These are phyloP conservation scores for Helostoma temminkii DNA, from an alignment of 2,797 vertebrate species.

Conservation along the genomic window DNA sequence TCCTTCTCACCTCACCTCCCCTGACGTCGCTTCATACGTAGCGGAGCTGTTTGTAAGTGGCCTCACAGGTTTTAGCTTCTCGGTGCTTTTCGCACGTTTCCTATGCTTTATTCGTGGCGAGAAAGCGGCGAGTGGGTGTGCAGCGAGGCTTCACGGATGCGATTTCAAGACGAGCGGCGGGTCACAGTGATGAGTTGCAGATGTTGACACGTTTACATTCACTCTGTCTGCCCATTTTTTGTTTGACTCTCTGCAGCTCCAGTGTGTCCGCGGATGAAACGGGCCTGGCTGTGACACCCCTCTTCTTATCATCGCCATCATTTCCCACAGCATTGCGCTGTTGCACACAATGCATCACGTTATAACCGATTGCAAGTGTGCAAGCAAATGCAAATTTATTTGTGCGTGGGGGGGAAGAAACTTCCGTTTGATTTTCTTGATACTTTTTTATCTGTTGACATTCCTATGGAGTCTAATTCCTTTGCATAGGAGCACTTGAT, in stretches of 20 bases:
- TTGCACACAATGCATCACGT: conserved; percentile 16
- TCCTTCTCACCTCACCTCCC: conserved; percentile 29
- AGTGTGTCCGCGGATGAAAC: conserved; percentile 27
- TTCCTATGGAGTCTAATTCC: neutral
- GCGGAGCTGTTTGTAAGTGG: conserved; percentile 19
- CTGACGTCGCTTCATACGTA: conserved; percentile 35
- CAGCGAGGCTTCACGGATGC: neutral
- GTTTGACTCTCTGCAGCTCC: conserved; percentile 29
- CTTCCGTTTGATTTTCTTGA: too few relatives aligned
- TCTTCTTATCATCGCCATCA: conserved; percentile 29
- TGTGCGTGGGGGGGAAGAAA: too few relatives aligned
- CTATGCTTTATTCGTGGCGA: conserved; percentile 22
- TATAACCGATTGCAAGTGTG: conserved; percentile 17
- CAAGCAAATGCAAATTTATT: neutral
- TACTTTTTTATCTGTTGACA: neutral
- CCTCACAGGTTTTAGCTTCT: conserved; percentile 14
- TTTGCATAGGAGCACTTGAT: neutral
- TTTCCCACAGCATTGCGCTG: conserved; percentile 37
- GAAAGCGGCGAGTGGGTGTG: conserved; percentile 59
- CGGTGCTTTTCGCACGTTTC: conserved; percentile 7
- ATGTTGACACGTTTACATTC: conserved; percentile 85
- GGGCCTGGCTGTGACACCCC: conserved; percentile 48
- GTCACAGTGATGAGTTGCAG: conserved; percentile 81
- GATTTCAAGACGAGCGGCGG: conserved; percentile 28
- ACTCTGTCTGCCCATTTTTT: conserved; percentile 42